Base-by-base conservation (phyloP, 2,113 vertebrate species). In the Xenopus borealis region DNA sequence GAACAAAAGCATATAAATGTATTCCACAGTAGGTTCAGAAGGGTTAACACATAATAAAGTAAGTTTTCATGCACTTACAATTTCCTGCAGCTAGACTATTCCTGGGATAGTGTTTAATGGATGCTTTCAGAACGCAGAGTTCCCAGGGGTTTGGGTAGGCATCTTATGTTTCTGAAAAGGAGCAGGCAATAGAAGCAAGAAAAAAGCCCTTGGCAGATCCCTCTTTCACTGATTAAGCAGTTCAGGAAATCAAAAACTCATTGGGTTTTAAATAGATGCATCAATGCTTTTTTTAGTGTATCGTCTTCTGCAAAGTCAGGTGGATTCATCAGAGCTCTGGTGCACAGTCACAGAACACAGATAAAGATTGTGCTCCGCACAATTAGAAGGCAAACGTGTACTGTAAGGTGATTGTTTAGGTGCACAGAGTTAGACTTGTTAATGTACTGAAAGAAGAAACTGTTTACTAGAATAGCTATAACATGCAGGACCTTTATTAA, bases 111-210 rank as follows among this genome's bases (percentile, higher is more conserved):
- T 68, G 53, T 70, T 72, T 82, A 80, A 82, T 82, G 81, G 81
- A 82, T 71, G 77, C 64, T 63, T 78, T 62, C 68, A 44, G 67
- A 66, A 69, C 75, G 77, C 72, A 69, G 45, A 17, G 71, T 30
- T 70, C 81, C 81, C 79, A 68, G 63, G 81, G 81, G 81, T 78
- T 47, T 50, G 64, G 62, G 68, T 72, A 80, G 69, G 79, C 68
- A 46, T 79, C 79, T 82, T 74, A 55, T 69, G 71, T 82, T 79
- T 80, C 79, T 55, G 70, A 77, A 72, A 75, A 68, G 72, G 70
- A 62, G 72, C 64, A 70, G 69, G 33, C 57, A 55, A 71, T 53
- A 19, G 67, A 65, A 62, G 20, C 71, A 70, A 16, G 66, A 70
- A 47, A 18, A 18, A 44, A 69, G 69, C 58, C 72, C 55, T 72